Evolutionary conservation across 2,888 invertebrate genomes (phyloP), one percentile per base, ranked within the genome.

Genomic region (Oxytorus armatus): DNA sequence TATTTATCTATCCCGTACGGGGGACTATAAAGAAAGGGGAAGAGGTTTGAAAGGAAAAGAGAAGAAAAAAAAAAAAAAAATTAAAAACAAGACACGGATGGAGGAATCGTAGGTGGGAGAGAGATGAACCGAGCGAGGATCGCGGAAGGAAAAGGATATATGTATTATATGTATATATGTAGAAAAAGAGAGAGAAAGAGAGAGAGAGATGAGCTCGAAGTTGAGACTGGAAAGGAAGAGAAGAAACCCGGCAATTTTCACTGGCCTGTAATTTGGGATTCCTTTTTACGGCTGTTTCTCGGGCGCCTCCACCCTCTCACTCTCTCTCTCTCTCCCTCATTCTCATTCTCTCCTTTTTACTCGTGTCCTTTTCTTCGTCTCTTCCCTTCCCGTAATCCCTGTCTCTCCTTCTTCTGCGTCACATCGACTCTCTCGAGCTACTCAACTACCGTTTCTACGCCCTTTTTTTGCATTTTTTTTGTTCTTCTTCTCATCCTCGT

Each of bases 211-310:
- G 29, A 44, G 29, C 63, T 33, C 42, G 49, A 53, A 47, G 77
- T 55, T 36, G 68, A 49, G 63, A 79, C 76, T 77, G 73, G 70
- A 80, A 78, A 82, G 76, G 63, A 77, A 82, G 81, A 81, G 82
- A 84, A 75, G 84, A 85, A n/a, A 76, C 76, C 78, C 66, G 55
- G 81, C 82, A 85, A 85, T 85, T 85, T 85, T 75, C 78, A 80
- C 81, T 79, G 79, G 80, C 70, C 84, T 83, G 82, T 84, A 85
- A 84, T 85, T 84, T 84, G 78, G 79, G 77, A 81, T 84, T 84
- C 82, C 81, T 83, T 82, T 80, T 84, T 81, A 80, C 77, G 77
- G 74, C 78, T 78, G 78, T 80, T 83, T 59, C 78, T 74, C 65
- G 76, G n/a, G 79, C 78, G 83, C 72, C 80, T 83, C 74, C 68